Evolutionary conservation across 2,888 invertebrate genomes (phyloP), one percentile per base, ranked within the genome.

Genomic region (Rhimphoctona megacephalus): DNA sequence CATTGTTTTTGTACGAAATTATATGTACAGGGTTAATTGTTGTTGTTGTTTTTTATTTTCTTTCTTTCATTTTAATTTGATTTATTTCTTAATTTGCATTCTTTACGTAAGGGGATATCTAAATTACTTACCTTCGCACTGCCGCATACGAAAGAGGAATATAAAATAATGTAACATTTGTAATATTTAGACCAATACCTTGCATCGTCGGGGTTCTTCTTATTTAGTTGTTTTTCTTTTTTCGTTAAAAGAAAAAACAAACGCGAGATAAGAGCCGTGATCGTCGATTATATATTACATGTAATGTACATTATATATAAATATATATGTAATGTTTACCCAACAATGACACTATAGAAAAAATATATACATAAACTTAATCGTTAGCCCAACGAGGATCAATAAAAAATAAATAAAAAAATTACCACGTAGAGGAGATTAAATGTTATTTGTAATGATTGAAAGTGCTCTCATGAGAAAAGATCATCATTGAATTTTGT

Each of bases 101-200:
- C 85, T 86, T 86, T 86, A 82, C 80, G 84, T 78, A 85, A 83
- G 80, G 52, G 46, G 67, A 81, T 79, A 70, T 90, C 83, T 89
- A 92, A 92, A 92, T 92, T 92, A 91, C 89, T 90, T 89, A 93
- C 90, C 92, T 93, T 90, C 90, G 92, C 94, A 94, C 94, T 94
- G 94, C 94, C 94, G 92, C 91, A 61, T 92, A 91, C 88, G 89
- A 92, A 92, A 67, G 73, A 81, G 83, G 57, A 67, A 67, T 49
- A 57, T 30, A 81, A 92, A 87, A 85, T 85, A 92, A 92, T 89
- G 90, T 91, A 91, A 92, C 88, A 89, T 91, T 92, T 91, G 86
- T 91, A 92, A 89, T 78, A 90, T 85, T 86, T 91, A 91, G 88
- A 88, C 90, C 87, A 82, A 90, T 89, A 89, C 57, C 77, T 80